Base-by-base conservation (phyloP, 2,888 invertebrate species). In the Dicranocentrus wangi region DNA sequence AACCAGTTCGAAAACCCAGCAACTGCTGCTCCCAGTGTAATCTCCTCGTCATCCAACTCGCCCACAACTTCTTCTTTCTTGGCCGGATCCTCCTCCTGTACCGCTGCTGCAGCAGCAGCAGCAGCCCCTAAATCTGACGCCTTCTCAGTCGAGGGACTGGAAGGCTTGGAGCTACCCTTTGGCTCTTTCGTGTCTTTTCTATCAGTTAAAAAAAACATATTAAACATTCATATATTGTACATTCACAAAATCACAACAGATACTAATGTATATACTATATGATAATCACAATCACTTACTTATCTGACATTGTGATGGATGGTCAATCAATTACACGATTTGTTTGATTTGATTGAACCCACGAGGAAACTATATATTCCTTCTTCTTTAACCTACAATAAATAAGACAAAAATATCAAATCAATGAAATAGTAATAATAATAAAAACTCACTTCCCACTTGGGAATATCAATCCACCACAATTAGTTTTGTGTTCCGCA, bases 1-100 rank as follows among this genome's bases (percentile, higher is more conserved):
- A 86, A 85, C 87, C 87, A 87, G 66, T 66, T 77, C 15, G 81
- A 81, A 10, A 77, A 72, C 0, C 77, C 77, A 61, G 82, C 82
- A n/a, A 77, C 82, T 13, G 82, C 82, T 5, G 81, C 81, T 3
- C 81, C 81, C 75, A 75, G 70, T 43, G 3, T 81, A 28, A 73
- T 80, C 23, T 82, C 72, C n/a, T 77, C 72, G 3, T 72, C 76
- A 3, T 5, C 47, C 2, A 47, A 2, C 3, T 47, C 47, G 3
- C 15, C 47, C 3, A 15, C 47, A 47, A 8, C 39, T 39, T 39
- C 47, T 1, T n/a, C 15, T 28, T 53, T 68, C 53, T n/a, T 68
- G 1, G 5, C 13, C 53, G 47, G n/a, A 2, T 5, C 17, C 28
- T 68, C 39, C 13, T 39, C 39, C 39, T 39, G 39, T 5, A 5